Percentiles rank a stretch among this genome's conserved stretches.
phyloP scores from a whole-genome alignment of 1,140 invertebrate species.

The Zeugodacus cucurbitae region DNA sequence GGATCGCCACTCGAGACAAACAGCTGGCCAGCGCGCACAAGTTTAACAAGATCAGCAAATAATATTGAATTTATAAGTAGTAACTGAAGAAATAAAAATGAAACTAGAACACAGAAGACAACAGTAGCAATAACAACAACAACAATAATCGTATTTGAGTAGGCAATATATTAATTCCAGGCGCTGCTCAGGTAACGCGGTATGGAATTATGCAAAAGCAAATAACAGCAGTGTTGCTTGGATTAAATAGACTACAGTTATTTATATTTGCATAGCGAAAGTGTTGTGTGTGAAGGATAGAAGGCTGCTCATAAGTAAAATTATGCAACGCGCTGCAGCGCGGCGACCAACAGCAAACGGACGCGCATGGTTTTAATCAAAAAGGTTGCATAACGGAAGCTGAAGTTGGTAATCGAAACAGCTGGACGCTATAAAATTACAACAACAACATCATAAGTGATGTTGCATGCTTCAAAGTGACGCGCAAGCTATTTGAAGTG shows the following conservation, averaged over 20 bases:
- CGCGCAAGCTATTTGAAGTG: neutral
- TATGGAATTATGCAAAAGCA: conserved; percentile 10
- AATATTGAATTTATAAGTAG: conserved; percentile 28
- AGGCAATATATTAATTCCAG: conserved; percentile 11
- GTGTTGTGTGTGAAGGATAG: neutral
- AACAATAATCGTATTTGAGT: neutral
- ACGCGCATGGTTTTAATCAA: neutral
- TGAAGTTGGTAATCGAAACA: neutral
- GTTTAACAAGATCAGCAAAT: conserved; percentile 34
- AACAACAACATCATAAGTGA: neutral
- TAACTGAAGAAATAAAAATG: neutral
- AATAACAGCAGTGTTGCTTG: neutral
- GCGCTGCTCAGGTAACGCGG: neutral
- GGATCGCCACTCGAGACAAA: neutral
- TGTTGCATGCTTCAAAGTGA: no score
- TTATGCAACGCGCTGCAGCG: no score
- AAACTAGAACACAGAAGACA: conserved; percentile 15
- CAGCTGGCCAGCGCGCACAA: conserved; percentile 11
- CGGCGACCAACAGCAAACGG: neutral
- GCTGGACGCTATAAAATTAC: neutral
- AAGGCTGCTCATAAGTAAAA: no score
- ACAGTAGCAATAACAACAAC: neutral
- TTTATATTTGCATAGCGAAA: conserved; percentile 38
- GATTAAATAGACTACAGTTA: neutral
- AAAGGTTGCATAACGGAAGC: neutral